Conservation (phyloP, 23 tunicate genomes). For the Halocynthia aurantium region DNA sequence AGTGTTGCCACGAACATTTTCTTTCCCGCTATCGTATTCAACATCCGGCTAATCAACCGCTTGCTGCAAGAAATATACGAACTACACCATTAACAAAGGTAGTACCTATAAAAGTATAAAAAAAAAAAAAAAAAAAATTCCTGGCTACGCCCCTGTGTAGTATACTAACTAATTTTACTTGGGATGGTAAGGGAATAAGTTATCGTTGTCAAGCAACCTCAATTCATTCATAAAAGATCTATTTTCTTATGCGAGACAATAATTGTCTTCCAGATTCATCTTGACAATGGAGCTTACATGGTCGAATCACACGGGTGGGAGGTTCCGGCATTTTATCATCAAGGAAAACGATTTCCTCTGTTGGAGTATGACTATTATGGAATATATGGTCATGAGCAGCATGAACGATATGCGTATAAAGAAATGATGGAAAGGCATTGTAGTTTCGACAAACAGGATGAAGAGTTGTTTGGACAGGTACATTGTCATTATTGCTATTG, state of each 20-base stretch:
- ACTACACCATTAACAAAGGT: slow-evolving; percentile 33
- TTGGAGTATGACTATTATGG: slow-evolving; percentile 63
- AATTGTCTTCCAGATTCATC: not conserved
- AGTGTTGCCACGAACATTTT: slow-evolving; percentile 57
- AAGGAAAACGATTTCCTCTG: slow-evolving; percentile 11
- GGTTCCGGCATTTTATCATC: not conserved
- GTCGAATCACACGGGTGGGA: not conserved
- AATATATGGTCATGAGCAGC: slow-evolving; percentile 32
- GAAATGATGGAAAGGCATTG: slow-evolving; percentile 45
- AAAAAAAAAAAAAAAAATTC: no score
- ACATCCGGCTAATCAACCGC: slow-evolving; percentile 37
- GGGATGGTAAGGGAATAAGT: not conserved
- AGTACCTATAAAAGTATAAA: no score
- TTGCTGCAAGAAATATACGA: slow-evolving; percentile 57
- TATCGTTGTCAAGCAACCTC: no score
- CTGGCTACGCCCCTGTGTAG: no score
- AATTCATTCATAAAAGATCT: no score
- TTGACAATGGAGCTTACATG: not conserved
- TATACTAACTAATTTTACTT: not conserved
- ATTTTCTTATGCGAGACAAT: no score
- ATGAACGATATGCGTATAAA: slow-evolving; percentile 31
- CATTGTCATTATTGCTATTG: no score
- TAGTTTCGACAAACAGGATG: slow-evolving; percentile 28
- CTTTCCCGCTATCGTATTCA: slow-evolving; percentile 37
- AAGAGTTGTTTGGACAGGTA: slow-evolving; percentile 39